Evolutionary conservation across 1,140 invertebrate genomes (phyloP), one percentile per base, ranked within the genome.

Genomic region (Trypoxylus dichotomus): DNA sequence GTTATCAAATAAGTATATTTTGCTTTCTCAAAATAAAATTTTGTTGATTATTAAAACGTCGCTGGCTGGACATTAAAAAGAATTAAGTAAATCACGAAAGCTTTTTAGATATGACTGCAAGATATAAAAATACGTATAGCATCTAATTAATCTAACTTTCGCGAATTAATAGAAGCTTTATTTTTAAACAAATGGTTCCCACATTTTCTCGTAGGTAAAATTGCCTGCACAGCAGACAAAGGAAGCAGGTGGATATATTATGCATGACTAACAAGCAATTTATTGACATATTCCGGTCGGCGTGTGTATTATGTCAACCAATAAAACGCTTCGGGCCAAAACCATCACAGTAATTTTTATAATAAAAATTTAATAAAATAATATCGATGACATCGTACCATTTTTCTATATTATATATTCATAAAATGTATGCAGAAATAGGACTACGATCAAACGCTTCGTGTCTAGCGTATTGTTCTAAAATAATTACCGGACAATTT

Each of bases 291-390:
- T 54, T 54, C 47, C 19, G n/a, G 43, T 37, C 43, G 15, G 15
- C 19, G 47, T 19, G 19, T 19, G 15, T 54, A 19, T 19, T n/a
- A 54, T 19, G 47, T 54, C 47, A 19, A 47, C 15, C 47, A 15
- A 19, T 15, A 54, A 54, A 43, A 47, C 2, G 43, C n/a, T 13
- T 19, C 2, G 15, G 15, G 19, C 47, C n/a, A 54, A 54, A 54
- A 54, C 19, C 47, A 19, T n/a, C n/a, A 5, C 19, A 13, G 47
- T 54, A 54, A 54, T 54, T 15, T 54, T 6, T 54, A 15, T 54
- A 54, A 54, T 54, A 54, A 54, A 54, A 54, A 54, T 54, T 54
- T n/a, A 54, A 54, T 19, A 54, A 54, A 54, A 54, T n/a, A 54
- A 54, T n/a, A 54, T 54, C 13, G 47, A 54, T 54, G 15, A 3